phyloP scores from a whole-genome alignment of 2,113 vertebrate species.

The Neolamprologus modestus region DNA sequence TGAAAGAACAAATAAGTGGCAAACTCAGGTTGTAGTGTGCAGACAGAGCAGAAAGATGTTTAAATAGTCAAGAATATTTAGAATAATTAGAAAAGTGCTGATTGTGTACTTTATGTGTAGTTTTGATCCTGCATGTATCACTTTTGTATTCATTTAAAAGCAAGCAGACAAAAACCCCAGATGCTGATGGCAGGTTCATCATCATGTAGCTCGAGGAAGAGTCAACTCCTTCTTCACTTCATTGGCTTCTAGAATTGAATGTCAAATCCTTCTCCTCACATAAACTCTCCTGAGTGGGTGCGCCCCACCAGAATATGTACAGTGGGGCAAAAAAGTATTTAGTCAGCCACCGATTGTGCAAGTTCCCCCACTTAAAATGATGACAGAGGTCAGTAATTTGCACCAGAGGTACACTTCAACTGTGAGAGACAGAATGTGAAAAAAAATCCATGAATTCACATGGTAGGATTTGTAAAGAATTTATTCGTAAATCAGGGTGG shows the following conservation, averaged over 20 bases:
- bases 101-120: rapidly evolving
- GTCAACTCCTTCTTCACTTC: rapidly evolving
- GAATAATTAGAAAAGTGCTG: not conserved
- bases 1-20: not conserved
- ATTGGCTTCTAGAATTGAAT: rapidly evolving
- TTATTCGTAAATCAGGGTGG: too few species aligned
- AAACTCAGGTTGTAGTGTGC: not conserved
- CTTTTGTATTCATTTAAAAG: not conserved
- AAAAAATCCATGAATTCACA: too few species aligned
- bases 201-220: not conserved
- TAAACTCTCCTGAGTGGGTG: not conserved
- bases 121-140: not conserved
- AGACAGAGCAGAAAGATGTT: not conserved
- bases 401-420: too few species aligned
- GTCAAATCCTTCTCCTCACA: not conserved
- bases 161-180: not conserved
- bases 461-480: too few species aligned
- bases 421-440: too few species aligned
- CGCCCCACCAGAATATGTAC: not conserved
- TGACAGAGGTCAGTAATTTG: too few species aligned
- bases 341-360: too few species aligned
- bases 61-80: not conserved
- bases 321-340: too few species aligned
- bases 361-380: too few species aligned
- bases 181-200: not conserved